phyloP scores from a whole-genome alignment of 2,888 invertebrate genomes.

The Lepidochitona cinerea region DNA sequence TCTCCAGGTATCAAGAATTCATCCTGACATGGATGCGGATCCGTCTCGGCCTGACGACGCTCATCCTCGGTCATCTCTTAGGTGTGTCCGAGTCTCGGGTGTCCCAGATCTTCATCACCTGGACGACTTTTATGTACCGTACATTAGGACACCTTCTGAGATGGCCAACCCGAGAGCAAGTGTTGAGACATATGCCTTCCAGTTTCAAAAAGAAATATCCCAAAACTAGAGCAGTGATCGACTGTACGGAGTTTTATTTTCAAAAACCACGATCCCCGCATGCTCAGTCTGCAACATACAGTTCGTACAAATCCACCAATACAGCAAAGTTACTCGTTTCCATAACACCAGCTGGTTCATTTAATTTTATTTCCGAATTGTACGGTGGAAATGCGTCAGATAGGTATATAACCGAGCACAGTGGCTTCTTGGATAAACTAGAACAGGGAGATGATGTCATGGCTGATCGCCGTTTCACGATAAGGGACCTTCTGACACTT shows the following conservation, averaged over 20 bases:
- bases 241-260: neutral
- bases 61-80: too few relatives aligned
- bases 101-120: too few relatives aligned
- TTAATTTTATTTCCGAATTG: neutral
- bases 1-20: too few relatives aligned
- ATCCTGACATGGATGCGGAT: too few relatives aligned
- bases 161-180: too few relatives aligned
- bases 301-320: neutral
- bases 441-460: neutral
- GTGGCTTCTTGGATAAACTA: neutral
- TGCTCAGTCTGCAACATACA: neutral
- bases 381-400: neutral
- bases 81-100: too few relatives aligned
- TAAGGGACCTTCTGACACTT: neutral
- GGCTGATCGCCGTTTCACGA: neutral
- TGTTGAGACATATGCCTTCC: neutral
- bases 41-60: too few relatives aligned
- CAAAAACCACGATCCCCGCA: neutral
- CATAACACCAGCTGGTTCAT: neutral
- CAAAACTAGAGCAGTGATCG: neutral
- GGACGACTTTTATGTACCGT: too few relatives aligned
- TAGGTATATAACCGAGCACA: neutral
- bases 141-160: too few relatives aligned
- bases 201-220: neutral
- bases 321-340: neutral